These are phyloP conservation scores for Caenorhabditis inopinata DNA, from an alignment of 1,140 invertebrate species.

Conservation along the genomic window DNA sequence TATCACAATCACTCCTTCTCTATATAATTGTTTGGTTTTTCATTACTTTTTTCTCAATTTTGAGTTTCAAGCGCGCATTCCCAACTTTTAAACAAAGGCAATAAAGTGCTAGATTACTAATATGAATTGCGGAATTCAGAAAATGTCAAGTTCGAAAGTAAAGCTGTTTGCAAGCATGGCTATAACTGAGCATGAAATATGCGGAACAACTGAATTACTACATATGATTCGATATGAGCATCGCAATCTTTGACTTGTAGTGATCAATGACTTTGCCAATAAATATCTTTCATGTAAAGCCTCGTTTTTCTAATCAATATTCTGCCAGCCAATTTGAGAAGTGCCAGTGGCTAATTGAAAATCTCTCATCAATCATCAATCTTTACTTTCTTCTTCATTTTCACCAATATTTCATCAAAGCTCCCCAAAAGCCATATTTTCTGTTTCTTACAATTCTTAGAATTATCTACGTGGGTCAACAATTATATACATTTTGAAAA, in stretches of 20 bases:
- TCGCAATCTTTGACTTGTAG: too few relatives aligned
- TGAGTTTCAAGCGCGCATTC: neutral
- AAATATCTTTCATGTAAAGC: neutral
- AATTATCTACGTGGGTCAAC: too few relatives aligned
- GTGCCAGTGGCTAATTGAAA: constrained; percentile 16
- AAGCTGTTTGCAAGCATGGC: neutral
- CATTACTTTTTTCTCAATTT: neutral
- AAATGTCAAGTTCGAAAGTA: neutral
- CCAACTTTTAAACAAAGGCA: neutral
- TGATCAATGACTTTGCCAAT: too few relatives aligned
- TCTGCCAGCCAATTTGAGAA: neutral
- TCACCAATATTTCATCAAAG: too few relatives aligned
- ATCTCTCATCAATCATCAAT: neutral
- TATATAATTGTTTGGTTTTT: neutral
- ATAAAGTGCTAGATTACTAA: neutral
- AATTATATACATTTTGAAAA: too few relatives aligned
- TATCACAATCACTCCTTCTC: neutral
- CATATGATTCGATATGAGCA: too few relatives aligned
- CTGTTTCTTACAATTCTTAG: too few relatives aligned
- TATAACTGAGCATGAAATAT: too few relatives aligned
- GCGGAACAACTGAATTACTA: too few relatives aligned
- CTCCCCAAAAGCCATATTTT: too few relatives aligned
- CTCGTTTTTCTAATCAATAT: neutral
- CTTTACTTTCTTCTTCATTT: neutral
- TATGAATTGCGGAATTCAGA: neutral